phyloP scores from a whole-genome alignment of 2,888 invertebrate species.

The Lasius fuliginosus region DNA sequence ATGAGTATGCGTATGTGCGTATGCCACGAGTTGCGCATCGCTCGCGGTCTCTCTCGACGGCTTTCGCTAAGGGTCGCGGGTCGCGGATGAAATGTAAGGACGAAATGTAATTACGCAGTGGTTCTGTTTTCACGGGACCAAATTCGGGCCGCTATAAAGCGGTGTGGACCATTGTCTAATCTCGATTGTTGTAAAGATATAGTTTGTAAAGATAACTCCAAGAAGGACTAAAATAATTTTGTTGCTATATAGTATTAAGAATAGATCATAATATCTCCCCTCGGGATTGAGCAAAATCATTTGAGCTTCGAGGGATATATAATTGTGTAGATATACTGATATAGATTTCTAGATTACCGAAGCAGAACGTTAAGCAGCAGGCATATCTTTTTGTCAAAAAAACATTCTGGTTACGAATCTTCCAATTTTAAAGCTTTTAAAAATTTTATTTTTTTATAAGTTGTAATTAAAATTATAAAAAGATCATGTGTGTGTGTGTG shows the following conservation, averaged over 20 bases:
- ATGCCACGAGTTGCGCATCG: slow-evolving; percentile 35
- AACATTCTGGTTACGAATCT: background rate
- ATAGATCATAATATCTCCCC: background rate
- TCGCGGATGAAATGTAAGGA: background rate
- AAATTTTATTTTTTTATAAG: background rate
- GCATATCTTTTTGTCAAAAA: slow-evolving; percentile 14
- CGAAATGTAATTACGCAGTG: background rate
- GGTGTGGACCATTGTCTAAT: background rate
- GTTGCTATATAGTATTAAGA: background rate
- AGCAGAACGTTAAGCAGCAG: background rate
- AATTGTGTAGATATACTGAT: background rate
- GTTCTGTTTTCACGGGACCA: background rate
- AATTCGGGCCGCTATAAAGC: background rate
- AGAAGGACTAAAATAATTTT: too few species aligned
- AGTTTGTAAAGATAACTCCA: too few species aligned
- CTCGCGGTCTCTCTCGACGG: background rate
- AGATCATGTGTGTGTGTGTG: too few species aligned
- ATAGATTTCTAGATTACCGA: background rate
- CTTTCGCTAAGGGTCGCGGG: background rate
- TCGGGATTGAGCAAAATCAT: background rate
- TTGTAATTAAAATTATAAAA: background rate
- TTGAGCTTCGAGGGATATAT: background rate
- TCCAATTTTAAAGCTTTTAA: background rate
- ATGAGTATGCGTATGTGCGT: slow-evolving; percentile 36
- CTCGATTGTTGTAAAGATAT: background rate